Evolutionary conservation across 2,113 vertebrate genomes (phyloP).

Genomic region (Antechinus flavipes): DNA sequence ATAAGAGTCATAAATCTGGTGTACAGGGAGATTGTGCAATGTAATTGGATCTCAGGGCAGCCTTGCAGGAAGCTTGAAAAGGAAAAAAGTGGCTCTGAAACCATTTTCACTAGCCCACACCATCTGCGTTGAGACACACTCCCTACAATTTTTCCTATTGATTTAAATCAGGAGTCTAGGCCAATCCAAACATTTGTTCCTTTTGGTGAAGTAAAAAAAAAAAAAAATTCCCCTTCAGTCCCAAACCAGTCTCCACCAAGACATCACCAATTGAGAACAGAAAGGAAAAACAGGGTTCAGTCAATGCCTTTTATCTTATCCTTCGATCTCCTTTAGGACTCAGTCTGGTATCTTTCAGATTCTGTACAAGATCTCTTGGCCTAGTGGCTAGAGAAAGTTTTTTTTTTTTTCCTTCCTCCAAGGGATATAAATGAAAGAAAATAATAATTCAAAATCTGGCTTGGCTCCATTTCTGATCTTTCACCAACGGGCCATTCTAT

Average conservation of each 20-base stretch:
- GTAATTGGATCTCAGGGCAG: constrained; percentile 48
- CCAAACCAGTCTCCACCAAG: neutral
- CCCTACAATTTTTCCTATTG: neutral
- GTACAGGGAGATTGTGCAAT: constrained; percentile 3
- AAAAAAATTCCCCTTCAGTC: neutral
- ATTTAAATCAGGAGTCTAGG: neutral
- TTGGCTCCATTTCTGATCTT: constrained; percentile 36
- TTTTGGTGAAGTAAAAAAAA: neutral
- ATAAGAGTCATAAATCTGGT: constrained; percentile 41
- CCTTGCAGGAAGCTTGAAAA: constrained; percentile 44
- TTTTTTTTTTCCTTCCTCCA: constrained; percentile 34
- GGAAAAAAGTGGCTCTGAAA: neutral
- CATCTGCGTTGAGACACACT: neutral
- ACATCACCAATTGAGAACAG: neutral
- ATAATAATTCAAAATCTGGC: constrained; percentile 54
- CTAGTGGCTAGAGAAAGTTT: constrained; percentile 25
- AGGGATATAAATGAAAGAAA: constrained; percentile 70
- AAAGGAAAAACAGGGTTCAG: constrained; percentile 1
- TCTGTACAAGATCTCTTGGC: neutral
- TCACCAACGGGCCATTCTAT: constrained; percentile 6
- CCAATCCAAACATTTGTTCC: constrained; percentile 3
- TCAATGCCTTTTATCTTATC: neutral
- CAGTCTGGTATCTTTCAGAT: constrained; percentile 24
- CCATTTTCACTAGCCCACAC: neutral
- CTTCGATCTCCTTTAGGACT: neutral